These are phyloP conservation scores for Tauraco hartlaubi DNA, from an alignment of 2,797 vertebrate genomes.

Conservation along the genomic window DNA sequence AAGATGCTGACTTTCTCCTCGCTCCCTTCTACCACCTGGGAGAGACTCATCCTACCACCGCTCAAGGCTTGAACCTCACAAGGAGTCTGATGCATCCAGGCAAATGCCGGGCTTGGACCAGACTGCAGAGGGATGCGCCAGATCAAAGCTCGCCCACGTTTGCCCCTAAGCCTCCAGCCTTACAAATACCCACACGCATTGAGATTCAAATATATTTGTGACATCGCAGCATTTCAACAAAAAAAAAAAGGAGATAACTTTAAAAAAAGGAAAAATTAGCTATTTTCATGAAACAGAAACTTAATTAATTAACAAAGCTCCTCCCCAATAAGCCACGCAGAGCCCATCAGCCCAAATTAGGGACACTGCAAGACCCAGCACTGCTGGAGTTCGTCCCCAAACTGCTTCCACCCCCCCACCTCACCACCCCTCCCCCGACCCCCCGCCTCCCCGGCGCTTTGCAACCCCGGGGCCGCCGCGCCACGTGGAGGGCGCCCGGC, in stretches of 20 bases:
- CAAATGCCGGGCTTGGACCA: neutral
- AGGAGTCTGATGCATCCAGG: neutral
- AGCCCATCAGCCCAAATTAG: neutral
- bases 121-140: rapidly evolving
- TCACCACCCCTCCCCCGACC: neutral
- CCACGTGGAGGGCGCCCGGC: neutral
- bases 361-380: neutral
- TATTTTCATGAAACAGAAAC: neutral
- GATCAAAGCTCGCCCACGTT: rapidly evolving
- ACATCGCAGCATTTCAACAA: neutral
- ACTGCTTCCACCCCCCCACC: neutral
- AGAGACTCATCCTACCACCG: neutral
- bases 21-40: neutral
- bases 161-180: neutral
- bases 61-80: rapidly evolving
- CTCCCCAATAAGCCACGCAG: neutral
- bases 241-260: neutral
- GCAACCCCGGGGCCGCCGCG: neutral
- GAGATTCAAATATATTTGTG: rapidly evolving
- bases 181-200: too few relatives aligned
- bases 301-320: neutral
- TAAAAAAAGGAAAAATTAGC: neutral
- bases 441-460: neutral
- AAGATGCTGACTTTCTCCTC: neutral
- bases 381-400: rapidly evolving